Evolutionary conservation across 2,113 vertebrate species (phyloP).

Genomic region (Aegypius monachus): DNA sequence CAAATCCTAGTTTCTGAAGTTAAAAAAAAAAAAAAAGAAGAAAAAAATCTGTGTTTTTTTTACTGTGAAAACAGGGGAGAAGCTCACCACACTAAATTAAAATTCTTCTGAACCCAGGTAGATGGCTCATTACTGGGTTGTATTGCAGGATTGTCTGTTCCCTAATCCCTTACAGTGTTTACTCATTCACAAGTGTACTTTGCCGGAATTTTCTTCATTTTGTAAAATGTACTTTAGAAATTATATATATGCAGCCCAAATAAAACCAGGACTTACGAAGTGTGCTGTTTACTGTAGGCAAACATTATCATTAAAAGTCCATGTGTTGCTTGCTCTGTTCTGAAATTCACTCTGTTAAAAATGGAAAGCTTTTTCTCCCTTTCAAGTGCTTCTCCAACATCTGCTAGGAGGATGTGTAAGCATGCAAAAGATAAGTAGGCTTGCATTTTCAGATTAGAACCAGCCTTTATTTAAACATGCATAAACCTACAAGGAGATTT

Average conservation of each 20-base stretch:
- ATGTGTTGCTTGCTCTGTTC: background rate
- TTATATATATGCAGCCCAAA: background rate
- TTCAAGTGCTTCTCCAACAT: constrained; percentile 9
- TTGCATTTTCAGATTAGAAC: background rate
- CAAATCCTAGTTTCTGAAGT: background rate
- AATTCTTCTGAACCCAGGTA: background rate
- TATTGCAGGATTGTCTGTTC: background rate
- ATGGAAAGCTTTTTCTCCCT: background rate
- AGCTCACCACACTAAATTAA: background rate
- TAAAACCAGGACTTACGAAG: background rate
- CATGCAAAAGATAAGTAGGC: background rate
- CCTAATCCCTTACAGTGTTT: constrained; percentile 5
- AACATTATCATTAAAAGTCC: constrained; percentile 27
- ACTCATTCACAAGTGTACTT: constrained; percentile 9
- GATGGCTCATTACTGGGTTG: background rate
- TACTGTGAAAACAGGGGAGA: background rate
- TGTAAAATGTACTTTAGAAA: constrained; percentile 10
- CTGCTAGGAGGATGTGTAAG: background rate
- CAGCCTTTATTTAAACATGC: background rate
- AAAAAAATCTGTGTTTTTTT: background rate
- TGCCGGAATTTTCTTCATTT: background rate
- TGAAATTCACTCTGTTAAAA: constrained; percentile 6
- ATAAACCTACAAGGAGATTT: background rate
- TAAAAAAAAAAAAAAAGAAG: background rate
- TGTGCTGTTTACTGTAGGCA: background rate